Percentiles rank a stretch among this genome's conserved stretches.
These are phyloP conservation scores for Araneus ventricosus DNA, from an alignment of 1,140 invertebrate species.

Conservation along the genomic window DNA sequence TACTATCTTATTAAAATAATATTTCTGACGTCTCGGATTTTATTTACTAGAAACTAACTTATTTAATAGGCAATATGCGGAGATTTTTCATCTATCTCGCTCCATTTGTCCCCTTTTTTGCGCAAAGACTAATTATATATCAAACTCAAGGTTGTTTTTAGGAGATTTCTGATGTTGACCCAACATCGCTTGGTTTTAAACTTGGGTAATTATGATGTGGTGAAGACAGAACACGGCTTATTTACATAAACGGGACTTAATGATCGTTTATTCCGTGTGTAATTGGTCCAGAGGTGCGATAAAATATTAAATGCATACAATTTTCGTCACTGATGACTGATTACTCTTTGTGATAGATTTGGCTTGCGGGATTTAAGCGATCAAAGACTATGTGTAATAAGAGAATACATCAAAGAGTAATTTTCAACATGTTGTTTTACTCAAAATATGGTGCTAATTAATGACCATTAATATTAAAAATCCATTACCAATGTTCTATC, in stretches of 20 bases:
- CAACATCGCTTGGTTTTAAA: background rate
- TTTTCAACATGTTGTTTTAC: too few species aligned
- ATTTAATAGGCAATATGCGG: conserved; percentile 3
- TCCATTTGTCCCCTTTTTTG: background rate
- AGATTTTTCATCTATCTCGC: background rate
- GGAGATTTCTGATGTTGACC: background rate
- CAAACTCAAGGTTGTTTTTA: background rate
- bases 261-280: background rate
- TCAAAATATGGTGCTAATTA: too few species aligned
- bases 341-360: background rate
- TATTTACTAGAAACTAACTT: conserved; percentile 16
- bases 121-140: background rate
- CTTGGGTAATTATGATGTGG: background rate
- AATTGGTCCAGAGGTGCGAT: background rate
- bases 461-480: too few species aligned
- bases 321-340: background rate
- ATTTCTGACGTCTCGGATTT: background rate
- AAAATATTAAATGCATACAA: background rate
- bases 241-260: background rate
- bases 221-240: background rate
- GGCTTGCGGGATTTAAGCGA: too few species aligned
- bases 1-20: conserved; percentile 28
- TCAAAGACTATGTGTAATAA: too few species aligned
- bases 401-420: too few species aligned
- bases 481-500: too few species aligned